These are phyloP conservation scores for Drosophila pegasa DNA, from an alignment of 2,888 invertebrate species.

Conservation along the genomic window DNA sequence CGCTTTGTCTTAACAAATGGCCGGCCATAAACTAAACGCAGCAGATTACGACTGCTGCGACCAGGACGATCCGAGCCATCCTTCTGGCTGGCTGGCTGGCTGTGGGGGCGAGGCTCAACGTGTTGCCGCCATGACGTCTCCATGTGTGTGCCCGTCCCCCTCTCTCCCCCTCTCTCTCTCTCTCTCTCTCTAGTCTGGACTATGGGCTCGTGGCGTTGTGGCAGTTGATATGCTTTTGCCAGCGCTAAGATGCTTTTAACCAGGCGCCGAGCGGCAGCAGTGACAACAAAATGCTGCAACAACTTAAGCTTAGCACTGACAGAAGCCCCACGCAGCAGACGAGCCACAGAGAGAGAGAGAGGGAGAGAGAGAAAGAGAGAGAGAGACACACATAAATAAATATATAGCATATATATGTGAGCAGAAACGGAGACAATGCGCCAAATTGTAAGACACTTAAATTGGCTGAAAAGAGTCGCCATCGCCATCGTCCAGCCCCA, in stretches of 20 bases:
- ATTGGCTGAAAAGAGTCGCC: constrained; percentile 73
- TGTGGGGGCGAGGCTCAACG: constrained; percentile 13
- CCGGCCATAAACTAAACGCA: constrained; percentile 72
- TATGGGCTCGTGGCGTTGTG: constrained; percentile 9
- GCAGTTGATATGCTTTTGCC: constrained; percentile 49
- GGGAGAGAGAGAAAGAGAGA: too few relatives aligned
- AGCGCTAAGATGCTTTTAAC: constrained; percentile 66
- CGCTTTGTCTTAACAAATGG: constrained; percentile 67
- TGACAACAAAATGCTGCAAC: constrained; percentile 62
- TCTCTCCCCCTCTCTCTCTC: too few relatives aligned
- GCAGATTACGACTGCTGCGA: constrained; percentile 59
- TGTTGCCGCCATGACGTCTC: constrained; percentile 2
- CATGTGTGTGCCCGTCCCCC: constrained; percentile 15
- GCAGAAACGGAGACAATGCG: constrained; percentile 74
- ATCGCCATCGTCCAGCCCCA: too few relatives aligned
- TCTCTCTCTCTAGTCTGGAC: too few relatives aligned
- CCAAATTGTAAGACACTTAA: constrained; percentile 76
- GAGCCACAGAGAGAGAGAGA: too few relatives aligned
- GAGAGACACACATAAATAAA: background rate
- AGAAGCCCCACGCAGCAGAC: constrained; percentile 51
- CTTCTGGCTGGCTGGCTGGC: background rate
- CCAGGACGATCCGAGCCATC: constrained; percentile 16
- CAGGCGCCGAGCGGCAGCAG: constrained; percentile 42
- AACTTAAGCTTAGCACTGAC: constrained; percentile 73
- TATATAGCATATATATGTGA: constrained; percentile 42